phyloP scores from a whole-genome alignment of 2,797 vertebrate species.

The Threskiornis aethiopicus region DNA sequence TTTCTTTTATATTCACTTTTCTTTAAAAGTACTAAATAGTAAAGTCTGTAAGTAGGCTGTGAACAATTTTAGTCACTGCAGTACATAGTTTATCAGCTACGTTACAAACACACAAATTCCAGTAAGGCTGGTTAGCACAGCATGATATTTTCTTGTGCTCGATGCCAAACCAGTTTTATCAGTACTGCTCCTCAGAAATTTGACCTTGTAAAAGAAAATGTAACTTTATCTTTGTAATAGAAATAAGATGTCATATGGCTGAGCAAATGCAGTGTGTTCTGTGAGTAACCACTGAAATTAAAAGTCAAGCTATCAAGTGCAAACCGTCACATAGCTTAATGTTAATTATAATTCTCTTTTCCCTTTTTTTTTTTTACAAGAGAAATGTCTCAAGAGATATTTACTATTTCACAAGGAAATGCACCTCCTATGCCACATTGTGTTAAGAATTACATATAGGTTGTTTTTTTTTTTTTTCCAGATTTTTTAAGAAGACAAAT shows the following conservation, averaged over 20 bases:
- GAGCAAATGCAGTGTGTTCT: slow-evolving; percentile 8
- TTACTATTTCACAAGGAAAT: neutral
- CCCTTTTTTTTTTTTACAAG: neutral
- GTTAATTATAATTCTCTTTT: slow-evolving; percentile 53
- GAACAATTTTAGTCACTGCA: neutral
- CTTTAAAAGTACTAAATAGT: neutral
- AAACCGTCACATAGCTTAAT: slow-evolving; percentile 16
- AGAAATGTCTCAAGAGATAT: neutral
- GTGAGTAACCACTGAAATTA: slow-evolving; percentile 50
- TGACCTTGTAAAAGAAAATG: slow-evolving; percentile 53
- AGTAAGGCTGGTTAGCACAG: slow-evolving; percentile 24
- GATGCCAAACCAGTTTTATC: slow-evolving; percentile 45
- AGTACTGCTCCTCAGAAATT: slow-evolving; percentile 32
- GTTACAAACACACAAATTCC: slow-evolving; percentile 41
- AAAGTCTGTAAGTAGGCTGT: neutral
- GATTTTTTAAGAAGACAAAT: neutral
- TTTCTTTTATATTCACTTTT: neutral
- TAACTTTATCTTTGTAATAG: slow-evolving; percentile 42
- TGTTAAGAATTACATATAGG: neutral
- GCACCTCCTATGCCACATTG: neutral
- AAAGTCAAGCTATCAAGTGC: slow-evolving; percentile 49
- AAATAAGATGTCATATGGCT: slow-evolving; percentile 59
- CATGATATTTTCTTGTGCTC: slow-evolving; percentile 4
- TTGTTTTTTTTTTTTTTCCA: rapidly evolving
- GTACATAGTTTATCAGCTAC: neutral